Base-by-base conservation (phyloP, 2,113 vertebrate genomes). In the Channa argus region DNA sequence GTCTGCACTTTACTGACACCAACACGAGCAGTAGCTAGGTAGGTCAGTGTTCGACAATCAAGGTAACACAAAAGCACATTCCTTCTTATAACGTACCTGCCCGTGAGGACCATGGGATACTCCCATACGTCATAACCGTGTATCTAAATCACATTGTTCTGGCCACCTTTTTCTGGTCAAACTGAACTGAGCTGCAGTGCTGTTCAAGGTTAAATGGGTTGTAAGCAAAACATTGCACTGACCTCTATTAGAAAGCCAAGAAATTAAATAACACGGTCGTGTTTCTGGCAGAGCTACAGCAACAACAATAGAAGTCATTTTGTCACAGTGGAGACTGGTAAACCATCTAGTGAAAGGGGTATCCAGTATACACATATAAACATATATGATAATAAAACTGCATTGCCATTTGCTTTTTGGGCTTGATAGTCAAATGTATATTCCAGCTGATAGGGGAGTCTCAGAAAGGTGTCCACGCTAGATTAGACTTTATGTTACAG, bases 31-130 rank as follows among this genome's bases (percentile, higher is more conserved):
- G 59, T 46, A 59, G 60, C 58, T 56, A 81, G 56, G 64, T 64
- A 75, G 73, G 74, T 74, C 70, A 62, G 79, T 88, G 85, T 91
- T 89, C 36, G 92, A 93, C 93, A 94, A 92, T 93, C 91, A 94
- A 88, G 65, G 68, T 80, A 76, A 87, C 68, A 86, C 75, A 89
- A 53, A 90, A 91, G 88, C 90, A 91, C 90, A 93, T 85, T 88
- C 49, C 78, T 85, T 88, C 49, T 76, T 80, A 53, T 69, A 68
- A 69, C 59, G 86, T 68, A 85, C 65, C 84, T 89, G 85, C 88
- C 87, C 70, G 41, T 33, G 51, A 76, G 71, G 74, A 84, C 70
- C 80, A 74, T 79, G 24, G 51, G 68, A 74, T 69, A 59, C 50
- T 55, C 55, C 76, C 56, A n/a, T 49, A 49, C 24, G 46, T 41